Percentiles rank a stretch among this genome's conserved stretches.
phyloP scores from a whole-genome alignment of 1,140 invertebrate species.

The Drosophila ercepeae region DNA sequence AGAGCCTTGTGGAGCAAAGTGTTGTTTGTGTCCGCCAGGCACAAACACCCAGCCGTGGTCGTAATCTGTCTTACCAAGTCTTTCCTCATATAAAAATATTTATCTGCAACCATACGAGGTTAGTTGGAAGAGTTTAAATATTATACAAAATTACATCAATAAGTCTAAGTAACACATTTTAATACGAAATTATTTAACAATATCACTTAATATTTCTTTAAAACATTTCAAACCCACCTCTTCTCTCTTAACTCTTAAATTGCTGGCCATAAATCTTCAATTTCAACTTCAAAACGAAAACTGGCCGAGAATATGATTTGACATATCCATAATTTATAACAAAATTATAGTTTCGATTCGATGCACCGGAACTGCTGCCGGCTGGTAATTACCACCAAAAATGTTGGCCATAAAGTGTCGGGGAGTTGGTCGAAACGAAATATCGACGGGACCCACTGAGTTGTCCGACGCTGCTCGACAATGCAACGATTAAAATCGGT shows the following conservation, averaged over 20 bases:
- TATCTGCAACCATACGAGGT: conserved; percentile 23
- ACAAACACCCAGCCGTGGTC: conserved; percentile 19
- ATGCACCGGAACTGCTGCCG: conserved; percentile 69
- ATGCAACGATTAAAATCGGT: conserved; percentile 75
- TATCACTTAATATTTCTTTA: too few species aligned
- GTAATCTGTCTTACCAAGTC: conserved; percentile 43
- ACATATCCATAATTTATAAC: conserved; percentile 77
- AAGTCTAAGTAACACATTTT: too few species aligned
- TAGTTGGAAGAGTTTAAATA: conserved; percentile 9
- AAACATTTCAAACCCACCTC: neutral
- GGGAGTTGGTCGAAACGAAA: conserved; percentile 29
- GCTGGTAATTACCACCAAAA: conserved; percentile 67
- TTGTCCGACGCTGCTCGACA: conserved; percentile 57
- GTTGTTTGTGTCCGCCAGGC: conserved; percentile 55
- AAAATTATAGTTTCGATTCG: conserved; percentile 62
- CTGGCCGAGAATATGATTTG: conserved; percentile 71
- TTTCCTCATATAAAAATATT: conserved; percentile 48
- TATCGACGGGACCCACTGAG: conserved; percentile 51
- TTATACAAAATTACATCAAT: too few species aligned
- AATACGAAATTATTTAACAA: too few species aligned
- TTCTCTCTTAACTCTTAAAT: conserved; percentile 25
- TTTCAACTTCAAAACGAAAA: conserved; percentile 38
- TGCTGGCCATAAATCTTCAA: conserved; percentile 61
- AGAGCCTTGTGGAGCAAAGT: conserved; percentile 66
- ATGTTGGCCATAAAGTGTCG: conserved; percentile 58